Evolutionary conservation across 1,140 invertebrate genomes (phyloP).

Genomic region (Cherax quadricarinatus): DNA sequence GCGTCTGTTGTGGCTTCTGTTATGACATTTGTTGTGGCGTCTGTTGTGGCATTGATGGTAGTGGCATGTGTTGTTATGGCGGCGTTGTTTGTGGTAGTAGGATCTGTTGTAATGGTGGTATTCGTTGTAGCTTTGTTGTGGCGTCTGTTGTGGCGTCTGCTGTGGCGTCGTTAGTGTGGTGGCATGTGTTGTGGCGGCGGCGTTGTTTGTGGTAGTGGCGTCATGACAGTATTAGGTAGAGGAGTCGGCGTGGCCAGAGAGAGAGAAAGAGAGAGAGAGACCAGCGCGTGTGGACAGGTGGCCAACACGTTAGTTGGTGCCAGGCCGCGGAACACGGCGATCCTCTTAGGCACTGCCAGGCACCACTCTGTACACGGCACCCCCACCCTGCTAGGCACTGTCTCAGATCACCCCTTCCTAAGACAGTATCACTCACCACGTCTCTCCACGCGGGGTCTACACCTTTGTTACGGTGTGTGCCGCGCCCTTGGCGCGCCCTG

Average conservation of each 20-base stretch:
- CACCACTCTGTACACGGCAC: not conserved
- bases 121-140: not conserved
- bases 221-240: not conserved
- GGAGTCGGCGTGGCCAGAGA: not conserved
- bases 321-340: constrained; percentile 5
- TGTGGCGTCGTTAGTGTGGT: not conserved
- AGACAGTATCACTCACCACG: not conserved
- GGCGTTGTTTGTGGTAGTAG: not conserved
- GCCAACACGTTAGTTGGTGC: constrained; percentile 28
- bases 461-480: no score
- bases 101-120: not conserved
- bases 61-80: not conserved
- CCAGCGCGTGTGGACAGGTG: not conserved
- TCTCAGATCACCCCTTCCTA: not conserved
- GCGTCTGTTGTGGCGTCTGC: not conserved
- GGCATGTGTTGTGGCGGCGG: no score
- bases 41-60: no score
- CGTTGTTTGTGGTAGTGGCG: not conserved
- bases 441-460: not conserved
- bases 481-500: no score
- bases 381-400: not conserved
- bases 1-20: no score
- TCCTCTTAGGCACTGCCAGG: not conserved
- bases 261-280: not conserved
- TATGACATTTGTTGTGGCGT: no score